Percentiles rank a stretch among this genome's conserved stretches.
These are phyloP conservation scores for Coracopsis vasa DNA, from an alignment of 2,113 vertebrate genomes.

Conservation along the genomic window DNA sequence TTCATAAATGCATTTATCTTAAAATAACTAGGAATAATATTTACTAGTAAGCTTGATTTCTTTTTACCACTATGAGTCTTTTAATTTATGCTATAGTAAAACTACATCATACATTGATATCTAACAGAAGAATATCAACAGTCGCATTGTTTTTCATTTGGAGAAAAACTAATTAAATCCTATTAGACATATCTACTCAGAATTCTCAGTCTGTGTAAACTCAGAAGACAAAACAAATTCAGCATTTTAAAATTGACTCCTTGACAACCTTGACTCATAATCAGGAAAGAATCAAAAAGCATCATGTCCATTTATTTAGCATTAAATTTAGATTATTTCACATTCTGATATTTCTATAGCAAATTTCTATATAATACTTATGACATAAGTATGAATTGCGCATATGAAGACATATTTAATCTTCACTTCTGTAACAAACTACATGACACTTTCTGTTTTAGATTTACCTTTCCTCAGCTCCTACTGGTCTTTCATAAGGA, in stretches of 20 bases:
- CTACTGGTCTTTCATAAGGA: neutral
- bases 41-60: neutral
- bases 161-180: neutral
- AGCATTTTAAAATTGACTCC: neutral
- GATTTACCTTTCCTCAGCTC: neutral
- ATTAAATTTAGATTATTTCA: neutral
- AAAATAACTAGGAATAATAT: neutral
- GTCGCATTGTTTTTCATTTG: neutral
- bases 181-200: neutral
- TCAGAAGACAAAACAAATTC: neutral
- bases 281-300: no score
- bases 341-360: neutral
- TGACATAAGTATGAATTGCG: neutral
- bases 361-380: neutral
- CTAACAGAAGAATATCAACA: neutral
- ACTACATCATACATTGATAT: neutral
- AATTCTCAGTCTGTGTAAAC: neutral
- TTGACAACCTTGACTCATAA: neutral
- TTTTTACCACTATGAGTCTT: neutral
- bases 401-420: neutral
- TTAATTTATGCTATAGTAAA: neutral
- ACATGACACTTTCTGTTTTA: neutral
- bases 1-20: neutral
- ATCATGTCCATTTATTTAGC: neutral
- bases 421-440: neutral